These are phyloP conservation scores for Myotis findleyi DNA, from an alignment of 2,797 vertebrate species.

Conservation along the genomic window DNA sequence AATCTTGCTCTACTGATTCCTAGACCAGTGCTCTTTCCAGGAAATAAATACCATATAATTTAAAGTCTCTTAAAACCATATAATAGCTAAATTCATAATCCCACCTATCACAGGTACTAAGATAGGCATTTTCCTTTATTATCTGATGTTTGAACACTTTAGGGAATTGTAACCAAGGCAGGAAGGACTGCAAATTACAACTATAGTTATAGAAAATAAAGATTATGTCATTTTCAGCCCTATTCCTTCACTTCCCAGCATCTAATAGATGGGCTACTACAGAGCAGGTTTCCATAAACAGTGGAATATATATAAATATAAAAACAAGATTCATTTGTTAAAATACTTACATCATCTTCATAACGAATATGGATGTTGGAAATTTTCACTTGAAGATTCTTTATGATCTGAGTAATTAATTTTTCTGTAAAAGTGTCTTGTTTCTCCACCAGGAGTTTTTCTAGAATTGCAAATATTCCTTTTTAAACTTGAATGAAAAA, in stretches of 20 bases:
- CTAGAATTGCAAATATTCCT: slow-evolving; percentile 86
- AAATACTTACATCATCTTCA: slow-evolving; percentile 97
- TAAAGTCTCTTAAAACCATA: slow-evolving; percentile 35
- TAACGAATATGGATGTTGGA: slow-evolving; percentile 98
- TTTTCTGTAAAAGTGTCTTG: slow-evolving; percentile 98
- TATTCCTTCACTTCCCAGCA: not conserved
- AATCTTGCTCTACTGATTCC: slow-evolving; percentile 21
- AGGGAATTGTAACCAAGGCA: slow-evolving; percentile 36
- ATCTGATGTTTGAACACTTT: slow-evolving; percentile 26
- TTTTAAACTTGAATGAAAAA: slow-evolving; percentile 66
- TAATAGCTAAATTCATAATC: slow-evolving; percentile 40
- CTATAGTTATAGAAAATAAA: slow-evolving; percentile 20
- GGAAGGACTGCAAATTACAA: slow-evolving; percentile 9
- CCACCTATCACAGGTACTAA: not conserved
- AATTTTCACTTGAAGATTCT: slow-evolving; percentile 98
- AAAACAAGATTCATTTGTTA: not conserved
- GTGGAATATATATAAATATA: not conserved
- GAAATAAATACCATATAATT: not conserved
- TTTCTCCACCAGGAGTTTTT: slow-evolving; percentile 91
- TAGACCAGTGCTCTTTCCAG: not conserved
- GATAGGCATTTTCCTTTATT: not conserved
- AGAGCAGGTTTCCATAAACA: slow-evolving; percentile 18
- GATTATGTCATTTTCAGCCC: not conserved
- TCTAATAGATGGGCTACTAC: not conserved
- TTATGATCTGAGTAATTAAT: slow-evolving; percentile 97